Conservation (phyloP, 2,113 vertebrate genomes). For the Cyphomyrus discorhynchus region DNA sequence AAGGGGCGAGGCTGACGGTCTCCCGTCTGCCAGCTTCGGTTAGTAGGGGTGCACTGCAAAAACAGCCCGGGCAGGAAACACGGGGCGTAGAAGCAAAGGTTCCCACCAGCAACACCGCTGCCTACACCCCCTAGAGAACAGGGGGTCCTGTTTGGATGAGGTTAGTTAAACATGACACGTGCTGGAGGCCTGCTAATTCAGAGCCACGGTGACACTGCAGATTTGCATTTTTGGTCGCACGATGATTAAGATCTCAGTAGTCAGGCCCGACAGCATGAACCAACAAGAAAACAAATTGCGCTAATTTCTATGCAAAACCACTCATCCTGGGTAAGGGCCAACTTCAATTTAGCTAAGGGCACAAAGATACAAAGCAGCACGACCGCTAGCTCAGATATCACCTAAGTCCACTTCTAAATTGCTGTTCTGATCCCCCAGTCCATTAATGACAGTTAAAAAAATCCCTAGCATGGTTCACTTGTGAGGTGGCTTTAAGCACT, state of each 20-base stretch:
- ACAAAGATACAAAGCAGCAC: not conserved
- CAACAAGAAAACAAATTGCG: not conserved
- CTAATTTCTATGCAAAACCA: not conserved
- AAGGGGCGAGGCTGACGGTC: not conserved
- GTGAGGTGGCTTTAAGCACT: not conserved
- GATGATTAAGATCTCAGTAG: not conserved
- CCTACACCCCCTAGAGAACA: not conserved
- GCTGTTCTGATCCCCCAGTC: not conserved
- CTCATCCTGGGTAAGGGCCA: not conserved
- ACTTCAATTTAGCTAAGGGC: not conserved
- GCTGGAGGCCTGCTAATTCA: not conserved
- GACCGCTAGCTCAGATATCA: not conserved
- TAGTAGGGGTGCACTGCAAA: not conserved
- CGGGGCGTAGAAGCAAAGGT: not conserved
- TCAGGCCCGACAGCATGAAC: not conserved
- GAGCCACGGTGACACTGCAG: not conserved
- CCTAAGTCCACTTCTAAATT: not conserved
- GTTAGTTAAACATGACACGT: not conserved
- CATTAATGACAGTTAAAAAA: not conserved
- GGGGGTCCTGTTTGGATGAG: not conserved
- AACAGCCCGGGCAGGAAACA: not conserved
- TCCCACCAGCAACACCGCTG: not conserved
- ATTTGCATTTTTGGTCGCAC: not conserved
- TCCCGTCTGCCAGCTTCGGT: not conserved
- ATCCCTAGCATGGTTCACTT: not conserved